These are phyloP conservation scores for Callipepla squamata DNA, from an alignment of 2,113 vertebrate species.

Conservation along the genomic window DNA sequence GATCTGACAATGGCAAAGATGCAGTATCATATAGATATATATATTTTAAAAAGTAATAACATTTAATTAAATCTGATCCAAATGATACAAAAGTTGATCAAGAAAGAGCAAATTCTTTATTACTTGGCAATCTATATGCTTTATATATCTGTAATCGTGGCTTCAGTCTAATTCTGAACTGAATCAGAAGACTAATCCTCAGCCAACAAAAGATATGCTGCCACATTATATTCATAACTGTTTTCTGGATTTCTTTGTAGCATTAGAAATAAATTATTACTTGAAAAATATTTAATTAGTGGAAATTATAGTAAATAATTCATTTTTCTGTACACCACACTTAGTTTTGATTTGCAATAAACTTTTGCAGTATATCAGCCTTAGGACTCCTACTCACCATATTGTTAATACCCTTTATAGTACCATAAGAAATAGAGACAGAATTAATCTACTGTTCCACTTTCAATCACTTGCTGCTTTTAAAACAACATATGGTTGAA, in stretches of 20 bases:
- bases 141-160: background rate
- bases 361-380: background rate
- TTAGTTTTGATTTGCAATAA: background rate
- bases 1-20: background rate
- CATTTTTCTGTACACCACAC: background rate
- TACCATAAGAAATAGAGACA: background rate
- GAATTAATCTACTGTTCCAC: background rate
- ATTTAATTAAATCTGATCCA: background rate
- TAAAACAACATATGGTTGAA: constrained; percentile 15
- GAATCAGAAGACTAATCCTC: background rate
- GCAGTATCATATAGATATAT: background rate
- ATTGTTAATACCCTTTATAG: constrained; percentile 11
- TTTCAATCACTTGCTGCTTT: constrained; percentile 14
- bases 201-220: background rate
- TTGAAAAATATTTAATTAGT: background rate
- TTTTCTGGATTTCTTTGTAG: background rate
- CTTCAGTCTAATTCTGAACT: background rate
- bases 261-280: background rate
- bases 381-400: background rate
- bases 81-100: background rate
- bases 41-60: background rate
- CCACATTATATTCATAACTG: background rate
- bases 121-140: background rate
- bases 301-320: background rate
- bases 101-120: background rate